phyloP scores from a whole-genome alignment of 2,888 invertebrate species.

The Amitus sp. region DNA sequence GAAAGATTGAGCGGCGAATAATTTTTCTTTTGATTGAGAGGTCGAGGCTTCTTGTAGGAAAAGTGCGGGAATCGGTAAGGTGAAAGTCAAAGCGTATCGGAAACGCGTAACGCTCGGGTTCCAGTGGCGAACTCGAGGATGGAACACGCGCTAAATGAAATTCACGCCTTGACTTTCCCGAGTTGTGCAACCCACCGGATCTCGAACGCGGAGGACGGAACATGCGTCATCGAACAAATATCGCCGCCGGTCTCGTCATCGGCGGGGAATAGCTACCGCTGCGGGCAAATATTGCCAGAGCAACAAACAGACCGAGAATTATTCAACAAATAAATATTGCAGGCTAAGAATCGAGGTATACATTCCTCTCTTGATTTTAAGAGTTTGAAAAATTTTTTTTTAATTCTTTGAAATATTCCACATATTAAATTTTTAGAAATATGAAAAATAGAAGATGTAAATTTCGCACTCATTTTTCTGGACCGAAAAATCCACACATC shows the following conservation, averaged over 20 bases:
- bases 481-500: no score
- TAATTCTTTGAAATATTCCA: no score
- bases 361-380: no score
- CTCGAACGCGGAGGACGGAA: conserved; percentile 39
- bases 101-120: conserved; percentile 1
- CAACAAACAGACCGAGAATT: neutral
- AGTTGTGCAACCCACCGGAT: conserved; percentile 35
- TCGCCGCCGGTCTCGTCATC: conserved; percentile 22
- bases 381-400: no score
- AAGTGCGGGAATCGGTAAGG: conserved; percentile 2
- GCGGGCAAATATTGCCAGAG: conserved; percentile 3
- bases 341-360: no score
- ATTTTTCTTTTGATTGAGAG: neutral
- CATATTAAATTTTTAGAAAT: no score
- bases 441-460: no score
- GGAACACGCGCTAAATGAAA: neutral
- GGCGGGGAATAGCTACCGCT: conserved; percentile 10
- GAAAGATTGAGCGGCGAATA: neutral
- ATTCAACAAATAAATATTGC: no score
- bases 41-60: neutral
- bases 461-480: no score
- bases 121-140: neutral
- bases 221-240: conserved; percentile 34
- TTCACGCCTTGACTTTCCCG: conserved; percentile 38
- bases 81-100: no score